phyloP scores from a whole-genome alignment of 92 coral and sea anemone genomes.

The Micromussa lordhowensis region DNA sequence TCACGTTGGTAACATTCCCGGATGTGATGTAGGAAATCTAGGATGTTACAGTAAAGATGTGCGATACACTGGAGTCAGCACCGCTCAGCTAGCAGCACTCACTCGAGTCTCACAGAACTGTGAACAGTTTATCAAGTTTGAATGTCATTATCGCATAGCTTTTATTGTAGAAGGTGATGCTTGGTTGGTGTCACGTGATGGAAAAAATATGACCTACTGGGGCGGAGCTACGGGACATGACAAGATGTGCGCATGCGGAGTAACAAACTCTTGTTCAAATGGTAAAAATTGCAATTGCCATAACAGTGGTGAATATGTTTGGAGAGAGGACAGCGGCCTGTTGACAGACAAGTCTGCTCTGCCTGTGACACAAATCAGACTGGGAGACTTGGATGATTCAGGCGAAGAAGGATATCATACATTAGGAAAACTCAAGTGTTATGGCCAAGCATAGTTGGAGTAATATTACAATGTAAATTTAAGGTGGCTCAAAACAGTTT shows the following conservation, averaged over 20 bases:
- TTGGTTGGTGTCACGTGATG: slow-evolving; percentile 88
- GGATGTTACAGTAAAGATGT: slow-evolving; percentile 66
- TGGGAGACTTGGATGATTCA: slow-evolving; percentile 61
- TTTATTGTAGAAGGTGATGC: background rate
- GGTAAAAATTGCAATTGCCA: slow-evolving; percentile 64
- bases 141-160: slow-evolving; percentile 45
- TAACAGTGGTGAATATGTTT: slow-evolving; percentile 14
- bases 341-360: slow-evolving; percentile 74
- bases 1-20: slow-evolving; percentile 10
- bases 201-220: slow-evolving; percentile 72
- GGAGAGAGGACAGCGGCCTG: slow-evolving; percentile 73
- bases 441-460: slow-evolving; percentile 36
- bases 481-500: no score
- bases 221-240: no score
- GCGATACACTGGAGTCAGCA: slow-evolving; percentile 62
- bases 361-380: no score
- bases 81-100: slow-evolving; percentile 65
- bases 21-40: background rate
- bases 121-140: slow-evolving; percentile 69
- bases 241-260: no score
- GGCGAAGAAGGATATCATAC: slow-evolving; percentile 71
- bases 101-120: no score
- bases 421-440: slow-evolving; percentile 79
- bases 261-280: no score
- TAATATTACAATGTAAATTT: background rate